phyloP scores from a whole-genome alignment of 2,888 invertebrate genomes.

The Iphiclides podalirius region DNA sequence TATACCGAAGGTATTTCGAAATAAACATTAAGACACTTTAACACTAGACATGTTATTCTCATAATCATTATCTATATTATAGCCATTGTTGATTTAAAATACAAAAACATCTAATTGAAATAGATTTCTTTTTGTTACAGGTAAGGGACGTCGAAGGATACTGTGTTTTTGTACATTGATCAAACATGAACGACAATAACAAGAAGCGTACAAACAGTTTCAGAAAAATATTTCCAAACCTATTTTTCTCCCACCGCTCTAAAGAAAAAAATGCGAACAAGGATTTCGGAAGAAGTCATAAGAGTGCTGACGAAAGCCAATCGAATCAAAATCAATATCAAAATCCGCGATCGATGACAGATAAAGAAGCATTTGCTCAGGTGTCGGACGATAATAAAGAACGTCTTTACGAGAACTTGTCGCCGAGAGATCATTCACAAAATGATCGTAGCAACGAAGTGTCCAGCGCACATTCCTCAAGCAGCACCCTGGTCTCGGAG shows the following conservation, averaged over 20 bases:
- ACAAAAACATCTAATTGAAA: too few species aligned
- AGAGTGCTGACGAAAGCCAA: conserved; percentile 29
- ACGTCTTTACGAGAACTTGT: conserved; percentile 67
- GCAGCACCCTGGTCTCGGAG: conserved; percentile 66
- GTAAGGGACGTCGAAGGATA: conserved; percentile 9
- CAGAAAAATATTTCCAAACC: conserved; percentile 59
- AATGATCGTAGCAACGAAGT: conserved; percentile 40
- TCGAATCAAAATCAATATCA: conserved; percentile 57
- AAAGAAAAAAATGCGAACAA: conserved; percentile 53
- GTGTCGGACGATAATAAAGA: conserved; percentile 41
- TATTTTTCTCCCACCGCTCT: conserved; percentile 58
- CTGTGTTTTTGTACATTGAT: neutral
- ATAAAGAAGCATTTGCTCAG: conserved; percentile 41
- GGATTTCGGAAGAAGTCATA: conserved; percentile 33
- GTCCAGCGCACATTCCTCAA: conserved; percentile 59
- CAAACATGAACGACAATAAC: conserved; percentile 41
- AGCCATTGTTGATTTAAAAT: too few species aligned
- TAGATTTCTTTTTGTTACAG: too few species aligned
- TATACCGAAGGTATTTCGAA: too few species aligned
- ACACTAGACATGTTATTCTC: too few species aligned
- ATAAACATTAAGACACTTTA: too few species aligned
- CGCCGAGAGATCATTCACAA: conserved; percentile 35
- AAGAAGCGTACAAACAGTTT: conserved; percentile 64
- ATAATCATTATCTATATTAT: too few species aligned
- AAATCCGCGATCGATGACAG: conserved; percentile 46